Evolutionary conservation across 2,797 vertebrate genomes (phyloP).

Genomic region (Anabacerthia variegaticeps): DNA sequence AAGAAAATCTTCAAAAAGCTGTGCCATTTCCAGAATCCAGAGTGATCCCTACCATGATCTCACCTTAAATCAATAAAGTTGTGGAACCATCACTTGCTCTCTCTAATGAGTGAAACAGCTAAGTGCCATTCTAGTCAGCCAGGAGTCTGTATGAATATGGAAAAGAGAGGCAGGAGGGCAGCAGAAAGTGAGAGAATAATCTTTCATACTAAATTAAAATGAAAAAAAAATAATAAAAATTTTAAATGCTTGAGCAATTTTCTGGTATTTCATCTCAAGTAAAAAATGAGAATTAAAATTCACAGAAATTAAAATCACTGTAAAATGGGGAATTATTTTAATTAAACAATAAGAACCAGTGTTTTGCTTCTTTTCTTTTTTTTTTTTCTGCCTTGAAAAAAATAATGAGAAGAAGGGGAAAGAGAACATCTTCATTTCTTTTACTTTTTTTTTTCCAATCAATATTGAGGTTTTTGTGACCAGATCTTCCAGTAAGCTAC

Average conservation of each 20-base stretch:
- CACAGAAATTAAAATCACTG: not conserved
- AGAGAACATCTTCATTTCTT: not conserved
- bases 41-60: not conserved
- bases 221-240: not conserved
- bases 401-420: not conserved
- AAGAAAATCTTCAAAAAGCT: not conserved
- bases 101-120: constrained; percentile 35
- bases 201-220: not conserved
- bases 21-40: constrained; percentile 9
- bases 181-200: constrained; percentile 35
- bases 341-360: not conserved
- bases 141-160: constrained; percentile 42
- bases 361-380: not conserved
- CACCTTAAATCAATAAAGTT: constrained; percentile 19
- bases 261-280: not conserved
- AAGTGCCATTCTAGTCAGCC: constrained; percentile 37
- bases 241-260: not conserved
- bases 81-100: not conserved
- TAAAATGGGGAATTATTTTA: not conserved
- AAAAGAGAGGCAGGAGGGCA: constrained; percentile 40
- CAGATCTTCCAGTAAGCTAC: constrained; percentile 59
- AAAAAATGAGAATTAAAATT: not conserved
- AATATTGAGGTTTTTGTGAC: not conserved
- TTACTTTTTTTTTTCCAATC: not conserved
- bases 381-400: not conserved